phyloP scores from a whole-genome alignment of 64 coral and sea anemone genomes.

The Exaiptasia diaphana region DNA sequence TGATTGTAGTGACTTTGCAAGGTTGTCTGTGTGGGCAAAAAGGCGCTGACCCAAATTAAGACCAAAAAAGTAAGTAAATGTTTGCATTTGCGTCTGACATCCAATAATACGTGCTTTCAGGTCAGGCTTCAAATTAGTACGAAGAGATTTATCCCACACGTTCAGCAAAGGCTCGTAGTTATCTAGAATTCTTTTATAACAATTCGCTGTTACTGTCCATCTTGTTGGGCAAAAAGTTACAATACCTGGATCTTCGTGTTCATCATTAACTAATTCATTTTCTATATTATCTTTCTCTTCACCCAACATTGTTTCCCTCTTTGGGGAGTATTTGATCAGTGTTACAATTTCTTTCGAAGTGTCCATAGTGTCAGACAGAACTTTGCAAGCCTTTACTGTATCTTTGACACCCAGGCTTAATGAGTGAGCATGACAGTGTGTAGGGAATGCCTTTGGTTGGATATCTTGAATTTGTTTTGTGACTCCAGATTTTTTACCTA shows the following conservation, averaged over 20 bases:
- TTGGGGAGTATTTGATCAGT: slow-evolving; percentile 31
- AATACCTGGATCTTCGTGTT: not conserved
- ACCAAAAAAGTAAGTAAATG: slow-evolving; percentile 42
- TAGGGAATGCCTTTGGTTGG: slow-evolving; percentile 8
- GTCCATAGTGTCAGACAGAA: slow-evolving; percentile 33
- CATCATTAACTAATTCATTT: not conserved
- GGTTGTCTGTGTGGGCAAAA: slow-evolving; percentile 11
- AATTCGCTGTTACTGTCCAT: slow-evolving; percentile 26
- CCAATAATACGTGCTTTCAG: slow-evolving; percentile 14
- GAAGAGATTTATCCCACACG: slow-evolving; percentile 19
- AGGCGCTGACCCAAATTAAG: slow-evolving; percentile 14
- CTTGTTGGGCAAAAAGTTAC: slow-evolving; percentile 14
- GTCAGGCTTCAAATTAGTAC: not conserved
- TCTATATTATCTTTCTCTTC: not conserved
- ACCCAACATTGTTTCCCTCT: slow-evolving; percentile 11
- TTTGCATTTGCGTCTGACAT: slow-evolving; percentile 20
- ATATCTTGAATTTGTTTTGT: not conserved
- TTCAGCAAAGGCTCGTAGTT: slow-evolving; percentile 18
- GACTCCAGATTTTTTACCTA: not conserved
- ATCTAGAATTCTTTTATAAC: not conserved
- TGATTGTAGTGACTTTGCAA: slow-evolving; percentile 13
- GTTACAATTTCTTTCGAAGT: slow-evolving; percentile 27
- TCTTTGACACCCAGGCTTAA: slow-evolving; percentile 8
- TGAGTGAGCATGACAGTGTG: slow-evolving; percentile 25
- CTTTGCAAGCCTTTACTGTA: not conserved